phyloP scores from a whole-genome alignment of 2,888 invertebrate species.

The Heliconius charithonia region DNA sequence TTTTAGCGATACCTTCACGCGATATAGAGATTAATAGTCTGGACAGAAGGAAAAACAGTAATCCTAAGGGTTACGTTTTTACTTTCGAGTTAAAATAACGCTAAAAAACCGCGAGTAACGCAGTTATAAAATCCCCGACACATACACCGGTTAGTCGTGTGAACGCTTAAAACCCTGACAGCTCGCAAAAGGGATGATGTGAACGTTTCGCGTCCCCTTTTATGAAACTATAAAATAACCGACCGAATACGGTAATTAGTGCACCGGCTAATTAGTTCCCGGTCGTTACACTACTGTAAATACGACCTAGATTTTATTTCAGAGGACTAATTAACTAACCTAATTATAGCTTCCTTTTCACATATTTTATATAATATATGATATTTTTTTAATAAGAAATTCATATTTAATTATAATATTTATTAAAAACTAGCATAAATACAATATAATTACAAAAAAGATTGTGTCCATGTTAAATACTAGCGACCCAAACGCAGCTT shows the following conservation, averaged over 20 bases:
- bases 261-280: conserved; percentile 50
- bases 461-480: conserved; percentile 29
- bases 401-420: conserved; percentile 10
- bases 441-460: conserved; percentile 27
- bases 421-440: background rate
- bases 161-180: conserved; percentile 36
- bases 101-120: conserved; percentile 16
- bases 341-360: conserved; percentile 29
- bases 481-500: background rate
- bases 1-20: too few species aligned
- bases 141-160: conserved; percentile 41
- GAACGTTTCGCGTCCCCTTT: conserved; percentile 41
- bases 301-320: conserved; percentile 47
- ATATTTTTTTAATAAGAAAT: background rate
- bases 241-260: conserved; percentile 54
- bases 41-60: too few species aligned
- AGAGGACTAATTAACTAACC: conserved; percentile 44
- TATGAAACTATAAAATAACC: conserved; percentile 48
- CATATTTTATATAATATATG: conserved; percentile 10
- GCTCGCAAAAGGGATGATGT: conserved; percentile 37
- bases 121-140: conserved; percentile 17
- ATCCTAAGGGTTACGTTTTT: too few species aligned
- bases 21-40: too few species aligned
- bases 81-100: too few species aligned
- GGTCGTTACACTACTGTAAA: conserved; percentile 44